phyloP scores from a whole-genome alignment of 2,888 invertebrate species.

The Brenthis ino region DNA sequence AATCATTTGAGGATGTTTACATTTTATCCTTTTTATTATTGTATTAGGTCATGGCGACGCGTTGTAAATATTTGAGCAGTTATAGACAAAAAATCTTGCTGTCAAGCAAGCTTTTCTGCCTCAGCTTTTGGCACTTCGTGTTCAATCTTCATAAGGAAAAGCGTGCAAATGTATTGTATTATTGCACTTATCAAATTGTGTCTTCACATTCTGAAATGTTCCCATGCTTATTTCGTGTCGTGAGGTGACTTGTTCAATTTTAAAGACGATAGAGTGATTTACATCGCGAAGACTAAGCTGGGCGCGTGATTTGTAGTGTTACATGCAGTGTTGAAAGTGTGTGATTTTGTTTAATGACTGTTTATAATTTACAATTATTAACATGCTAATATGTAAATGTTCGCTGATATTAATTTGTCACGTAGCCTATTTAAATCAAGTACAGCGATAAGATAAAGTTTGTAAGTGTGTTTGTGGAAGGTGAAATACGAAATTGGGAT shows the following conservation, averaged over 20 bases:
- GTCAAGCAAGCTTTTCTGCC: background rate
- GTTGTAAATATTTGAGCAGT: too few species aligned
- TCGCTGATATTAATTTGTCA: constrained; percentile 1
- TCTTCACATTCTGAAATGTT: constrained; percentile 25
- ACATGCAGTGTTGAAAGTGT: constrained; percentile 46
- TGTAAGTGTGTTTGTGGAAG: too few species aligned
- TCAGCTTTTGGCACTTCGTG: background rate
- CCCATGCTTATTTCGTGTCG: constrained; percentile 38
- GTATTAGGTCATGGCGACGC: too few species aligned
- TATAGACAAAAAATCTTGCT: too few species aligned
- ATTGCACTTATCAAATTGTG: background rate
- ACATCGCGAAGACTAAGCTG: constrained; percentile 51
- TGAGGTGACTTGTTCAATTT: constrained; percentile 44
- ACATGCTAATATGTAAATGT: constrained; percentile 39
- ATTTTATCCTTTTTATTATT: too few species aligned
- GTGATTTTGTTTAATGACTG: constrained; percentile 41
- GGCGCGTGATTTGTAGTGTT: constrained; percentile 45
- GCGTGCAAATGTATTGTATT: background rate
- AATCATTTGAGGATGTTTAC: too few species aligned
- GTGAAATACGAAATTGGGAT: too few species aligned
- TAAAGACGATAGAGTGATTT: constrained; percentile 53
- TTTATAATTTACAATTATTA: constrained; percentile 36
- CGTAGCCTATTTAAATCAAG: too few species aligned
- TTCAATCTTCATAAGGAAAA: too few species aligned
- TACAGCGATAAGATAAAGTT: too few species aligned